Conservation (phyloP, 1,140 invertebrate species). For the Megalopta genalis region DNA sequence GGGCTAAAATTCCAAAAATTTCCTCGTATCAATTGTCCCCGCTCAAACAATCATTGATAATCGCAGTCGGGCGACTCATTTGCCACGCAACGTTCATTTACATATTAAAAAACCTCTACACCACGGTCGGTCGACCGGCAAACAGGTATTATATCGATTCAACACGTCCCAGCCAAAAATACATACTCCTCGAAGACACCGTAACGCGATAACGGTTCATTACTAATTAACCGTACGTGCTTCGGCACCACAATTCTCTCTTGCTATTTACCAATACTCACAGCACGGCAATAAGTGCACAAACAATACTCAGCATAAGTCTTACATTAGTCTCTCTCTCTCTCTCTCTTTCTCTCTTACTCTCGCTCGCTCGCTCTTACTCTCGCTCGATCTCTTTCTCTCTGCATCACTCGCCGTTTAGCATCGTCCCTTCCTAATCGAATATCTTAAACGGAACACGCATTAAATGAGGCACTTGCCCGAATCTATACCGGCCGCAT, state of each 20-base stretch:
- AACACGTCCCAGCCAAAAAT: constrained; percentile 37
- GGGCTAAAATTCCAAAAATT: not conserved
- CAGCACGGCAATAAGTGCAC: constrained; percentile 66
- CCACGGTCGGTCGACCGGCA: constrained; percentile 2
- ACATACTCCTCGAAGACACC: constrained; percentile 54
- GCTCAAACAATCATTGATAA: constrained; percentile 3
- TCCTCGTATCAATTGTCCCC: too few species aligned
- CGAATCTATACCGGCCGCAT: constrained; percentile 53
- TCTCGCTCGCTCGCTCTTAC: not conserved
- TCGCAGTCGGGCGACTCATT: constrained; percentile 30
- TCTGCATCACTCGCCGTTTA: constrained; percentile 46
- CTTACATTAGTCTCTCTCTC: constrained; percentile 70
- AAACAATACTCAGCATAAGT: constrained; percentile 60
- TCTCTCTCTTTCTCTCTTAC: not conserved
- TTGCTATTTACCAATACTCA: constrained; percentile 61
- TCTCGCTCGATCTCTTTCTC: constrained; percentile 23
- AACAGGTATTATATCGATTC: constrained; percentile 39
- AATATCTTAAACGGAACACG: constrained; percentile 61
- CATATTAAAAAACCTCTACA: constrained; percentile 17
- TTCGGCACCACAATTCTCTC: constrained; percentile 28
- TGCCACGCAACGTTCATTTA: constrained; percentile 4
- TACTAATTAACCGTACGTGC: constrained; percentile 35
- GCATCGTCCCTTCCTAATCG: constrained; percentile 39
- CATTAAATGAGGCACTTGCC: constrained; percentile 66
- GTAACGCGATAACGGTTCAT: constrained; percentile 20